Conservation (phyloP, 2,113 vertebrate species). For the Dasyurus viverrinus region DNA sequence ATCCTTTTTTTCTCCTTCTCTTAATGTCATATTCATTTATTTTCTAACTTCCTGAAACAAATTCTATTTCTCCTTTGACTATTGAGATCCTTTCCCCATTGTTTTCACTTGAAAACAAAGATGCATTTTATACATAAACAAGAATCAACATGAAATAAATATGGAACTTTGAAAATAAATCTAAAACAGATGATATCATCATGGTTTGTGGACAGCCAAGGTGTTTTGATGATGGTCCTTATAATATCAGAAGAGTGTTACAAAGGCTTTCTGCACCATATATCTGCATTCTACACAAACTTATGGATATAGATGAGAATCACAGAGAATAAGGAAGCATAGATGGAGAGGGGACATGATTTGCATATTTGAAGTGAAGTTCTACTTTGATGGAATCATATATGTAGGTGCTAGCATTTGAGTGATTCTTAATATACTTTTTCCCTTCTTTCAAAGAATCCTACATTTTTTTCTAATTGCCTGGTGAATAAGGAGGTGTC, state of each 20-base stretch:
- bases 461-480: not conserved
- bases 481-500: not conserved
- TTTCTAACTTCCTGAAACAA: not conserved
- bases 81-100: not conserved
- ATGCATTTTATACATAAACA: not conserved
- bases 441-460: not conserved
- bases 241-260: not conserved
- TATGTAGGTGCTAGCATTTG: not conserved
- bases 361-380: not conserved
- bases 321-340: not conserved
- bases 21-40: not conserved
- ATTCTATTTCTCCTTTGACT: not conserved
- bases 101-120: not conserved
- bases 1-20: not conserved
- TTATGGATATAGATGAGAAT: not conserved
- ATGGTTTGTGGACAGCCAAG: not conserved
- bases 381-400: not conserved
- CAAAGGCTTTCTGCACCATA: not conserved
- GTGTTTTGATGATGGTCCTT: not conserved
- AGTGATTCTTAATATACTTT: not conserved
- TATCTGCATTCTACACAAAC: accelerated
- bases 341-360: not conserved
- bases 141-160: not conserved
- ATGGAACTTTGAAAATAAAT: not conserved
- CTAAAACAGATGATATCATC: not conserved